Percentiles rank a stretch among this genome's conserved stretches.
phyloP scores from a whole-genome alignment of 35 echinoderm and acorn worm genomes.

The Lytechinus pictus region DNA sequence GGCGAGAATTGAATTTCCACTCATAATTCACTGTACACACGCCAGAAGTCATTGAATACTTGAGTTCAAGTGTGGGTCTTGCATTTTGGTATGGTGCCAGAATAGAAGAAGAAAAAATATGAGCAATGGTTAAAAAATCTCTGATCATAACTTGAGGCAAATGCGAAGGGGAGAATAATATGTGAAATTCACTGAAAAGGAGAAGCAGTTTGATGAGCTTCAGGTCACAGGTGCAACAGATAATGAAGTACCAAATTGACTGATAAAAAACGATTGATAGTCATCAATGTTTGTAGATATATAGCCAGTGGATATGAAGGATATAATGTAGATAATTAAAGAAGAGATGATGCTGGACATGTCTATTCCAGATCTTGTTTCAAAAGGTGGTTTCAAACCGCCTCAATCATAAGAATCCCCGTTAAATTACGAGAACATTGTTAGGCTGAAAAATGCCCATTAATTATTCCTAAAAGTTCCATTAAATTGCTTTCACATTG shows the following conservation, averaged over 20 bases:
- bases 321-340: background rate
- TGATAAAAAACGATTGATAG: background rate
- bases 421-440: too few species aligned
- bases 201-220: background rate
- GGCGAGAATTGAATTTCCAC: conserved; percentile 1
- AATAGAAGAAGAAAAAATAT: background rate
- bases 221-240: background rate
- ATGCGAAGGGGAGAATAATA: background rate
- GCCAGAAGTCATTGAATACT: background rate
- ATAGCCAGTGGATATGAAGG: background rate
- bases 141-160: background rate
- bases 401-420: too few species aligned
- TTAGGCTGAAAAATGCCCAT: too few species aligned
- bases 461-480: too few species aligned
- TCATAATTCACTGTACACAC: background rate
- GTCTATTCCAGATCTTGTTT: background rate
- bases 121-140: background rate
- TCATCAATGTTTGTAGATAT: background rate
- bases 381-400: background rate
- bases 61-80: background rate
- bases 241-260: background rate
- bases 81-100: background rate
- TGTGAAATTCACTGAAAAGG: background rate
- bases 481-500: too few species aligned
- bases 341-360: background rate